These are phyloP conservation scores for Perizoma flavofasciatum DNA, from an alignment of 2,888 invertebrate species.

Conservation along the genomic window DNA sequence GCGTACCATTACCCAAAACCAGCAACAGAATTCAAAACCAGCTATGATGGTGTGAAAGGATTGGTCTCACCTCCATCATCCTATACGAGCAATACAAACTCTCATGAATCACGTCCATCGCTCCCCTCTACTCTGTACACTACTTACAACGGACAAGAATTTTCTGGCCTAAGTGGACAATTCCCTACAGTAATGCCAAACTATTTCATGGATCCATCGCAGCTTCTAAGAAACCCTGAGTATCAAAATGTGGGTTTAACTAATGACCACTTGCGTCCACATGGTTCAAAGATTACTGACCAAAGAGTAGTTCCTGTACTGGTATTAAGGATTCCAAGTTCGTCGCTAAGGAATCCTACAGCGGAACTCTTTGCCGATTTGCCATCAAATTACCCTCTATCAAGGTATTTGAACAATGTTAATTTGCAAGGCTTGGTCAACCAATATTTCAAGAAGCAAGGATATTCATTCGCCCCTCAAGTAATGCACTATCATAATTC, in stretches of 20 bases:
- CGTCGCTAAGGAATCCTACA: slow-evolving; percentile 79
- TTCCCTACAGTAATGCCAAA: slow-evolving; percentile 78
- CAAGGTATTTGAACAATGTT: slow-evolving; percentile 79
- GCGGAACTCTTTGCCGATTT: slow-evolving; percentile 82
- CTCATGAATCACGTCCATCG: slow-evolving; percentile 34
- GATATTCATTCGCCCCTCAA: slow-evolving; percentile 69
- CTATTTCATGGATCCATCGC: slow-evolving; percentile 74
- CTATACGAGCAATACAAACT: slow-evolving; percentile 37
- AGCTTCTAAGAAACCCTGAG: slow-evolving; percentile 72
- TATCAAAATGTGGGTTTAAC: slow-evolving; percentile 80
- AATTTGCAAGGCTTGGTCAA: slow-evolving; percentile 82
- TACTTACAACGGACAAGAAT: slow-evolving; percentile 75
- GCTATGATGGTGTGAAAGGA: slow-evolving; percentile 54
- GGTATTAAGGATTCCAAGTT: slow-evolving; percentile 83
- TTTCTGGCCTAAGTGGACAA: slow-evolving; percentile 72
- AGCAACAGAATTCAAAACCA: slow-evolving; percentile 55
- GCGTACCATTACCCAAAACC: slow-evolving; percentile 67
- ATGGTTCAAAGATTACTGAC: slow-evolving; percentile 57
- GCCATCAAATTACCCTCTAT: slow-evolving; percentile 81
- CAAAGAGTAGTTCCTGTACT: slow-evolving; percentile 83
- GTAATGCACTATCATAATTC: slow-evolving; percentile 64
- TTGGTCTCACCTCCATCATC: slow-evolving; percentile 53
- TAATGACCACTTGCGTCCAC: slow-evolving; percentile 71
- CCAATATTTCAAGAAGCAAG: slow-evolving; percentile 78
- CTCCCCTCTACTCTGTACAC: slow-evolving; percentile 70